Evolutionary conservation across 2,113 vertebrate genomes (phyloP).

Genomic region (Trogon melanurus): DNA sequence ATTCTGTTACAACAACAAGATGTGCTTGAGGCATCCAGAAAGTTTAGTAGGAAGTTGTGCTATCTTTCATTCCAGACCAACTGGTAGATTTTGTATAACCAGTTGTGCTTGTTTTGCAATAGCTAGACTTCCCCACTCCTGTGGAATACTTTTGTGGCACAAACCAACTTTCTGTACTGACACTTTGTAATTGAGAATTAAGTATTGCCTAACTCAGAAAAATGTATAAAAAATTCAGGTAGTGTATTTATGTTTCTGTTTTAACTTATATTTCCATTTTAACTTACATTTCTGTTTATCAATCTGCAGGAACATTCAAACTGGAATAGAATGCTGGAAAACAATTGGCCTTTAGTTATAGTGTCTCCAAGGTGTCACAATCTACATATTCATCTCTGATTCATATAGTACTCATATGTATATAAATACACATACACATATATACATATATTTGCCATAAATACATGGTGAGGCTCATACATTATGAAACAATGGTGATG

Average conservation of each 20-base stretch:
- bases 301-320: neutral
- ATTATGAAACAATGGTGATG: neutral
- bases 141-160: neutral
- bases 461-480: neutral
- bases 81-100: neutral
- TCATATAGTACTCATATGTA: neutral
- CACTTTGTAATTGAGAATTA: neutral
- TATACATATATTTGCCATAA: neutral
- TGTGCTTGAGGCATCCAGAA: neutral
- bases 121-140: neutral
- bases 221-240: neutral
- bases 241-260: neutral
- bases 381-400: neutral
- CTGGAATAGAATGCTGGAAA: neutral
- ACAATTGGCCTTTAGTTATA: neutral
- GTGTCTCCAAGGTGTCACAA: neutral
- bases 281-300: no score
- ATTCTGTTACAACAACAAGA: neutral
- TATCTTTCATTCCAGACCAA: neutral
- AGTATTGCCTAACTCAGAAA: neutral
- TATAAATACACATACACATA: neutral
- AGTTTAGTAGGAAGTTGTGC: neutral
- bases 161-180: neutral
- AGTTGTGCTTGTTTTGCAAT: neutral
- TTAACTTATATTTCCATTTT: no score